Base-by-base conservation (phyloP, 2,888 invertebrate species). In the Microplitis manilae region DNA sequence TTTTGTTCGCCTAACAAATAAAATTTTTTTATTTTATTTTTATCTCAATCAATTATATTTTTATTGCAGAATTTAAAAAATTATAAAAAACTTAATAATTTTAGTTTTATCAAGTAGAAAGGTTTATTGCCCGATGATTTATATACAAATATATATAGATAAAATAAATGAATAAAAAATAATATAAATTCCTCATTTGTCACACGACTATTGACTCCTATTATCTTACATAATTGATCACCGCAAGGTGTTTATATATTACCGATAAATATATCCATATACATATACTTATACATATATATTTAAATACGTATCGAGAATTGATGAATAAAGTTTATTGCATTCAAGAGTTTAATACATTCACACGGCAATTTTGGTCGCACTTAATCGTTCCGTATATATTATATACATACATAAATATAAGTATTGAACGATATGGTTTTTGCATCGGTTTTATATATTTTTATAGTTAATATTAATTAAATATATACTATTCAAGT, bases 291-390 rank as follows among this genome's bases (percentile, higher is more conserved):
- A 38, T 30, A n/a, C 15, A 17, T 41, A 61, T 13, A 67, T 6
- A 64, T 70, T 67, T 73, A 30, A 41, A 69, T 59, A 6, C 41
- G 59, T 59, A 41, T 17, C 41, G 50, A 5, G 50, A 59, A 59
- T 62, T 62, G 15, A 62, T 15, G 62, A 62, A n/a, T n/a, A n/a
- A 15, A 20, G 62, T 62, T 62, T 17, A 50, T 50, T 71, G 38
- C 61, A 30, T 30, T 30, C 30, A 30, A 74, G 71, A 64, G 72
- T 75, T 75, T 75, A 41, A 72, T 75, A 67, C 75, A 74, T 75
- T 78, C 77, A 78, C 77, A 78, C 77, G 77, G 70, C 72, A 71
- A 75, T 75, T 61, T 68, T 50, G 69, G 62, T 62, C 7, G 15
- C 20, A 62, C 62, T 62, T 62, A 15, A 15, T 62, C 20, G n/a